These are phyloP conservation scores for Champsocephalus gunnari DNA, from an alignment of 2,797 vertebrate species.

Conservation along the genomic window DNA sequence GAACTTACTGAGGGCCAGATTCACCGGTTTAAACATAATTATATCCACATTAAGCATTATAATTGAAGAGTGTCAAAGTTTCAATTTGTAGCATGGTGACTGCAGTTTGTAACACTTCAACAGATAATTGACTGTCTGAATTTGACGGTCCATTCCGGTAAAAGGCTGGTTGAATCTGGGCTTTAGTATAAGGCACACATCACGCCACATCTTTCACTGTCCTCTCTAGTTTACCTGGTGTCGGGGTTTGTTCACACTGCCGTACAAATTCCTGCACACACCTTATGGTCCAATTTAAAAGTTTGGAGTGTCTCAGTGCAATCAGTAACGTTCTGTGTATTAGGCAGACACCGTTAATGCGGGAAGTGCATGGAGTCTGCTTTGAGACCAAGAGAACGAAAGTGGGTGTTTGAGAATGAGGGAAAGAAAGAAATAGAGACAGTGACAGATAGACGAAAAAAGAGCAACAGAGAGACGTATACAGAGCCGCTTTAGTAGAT, in stretches of 20 bases:
- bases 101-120: slow-evolving; percentile 30
- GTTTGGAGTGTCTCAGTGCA: slow-evolving; percentile 45
- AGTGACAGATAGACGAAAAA: slow-evolving; percentile 31
- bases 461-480: slow-evolving; percentile 31
- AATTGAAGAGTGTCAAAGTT: slow-evolving; percentile 8
- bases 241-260: slow-evolving; percentile 62
- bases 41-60: slow-evolving; percentile 3
- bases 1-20: slow-evolving; percentile 80
- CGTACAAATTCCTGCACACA: slow-evolving; percentile 57
- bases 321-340: slow-evolving; percentile 50
- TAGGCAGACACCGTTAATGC: slow-evolving; percentile 39
- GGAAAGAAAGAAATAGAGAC: slow-evolving; percentile 23
- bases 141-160: slow-evolving; percentile 35
- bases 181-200: slow-evolving; percentile 77
- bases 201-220: slow-evolving; percentile 75
- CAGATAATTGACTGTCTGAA: slow-evolving; percentile 45
- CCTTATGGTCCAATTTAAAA: slow-evolving; percentile 53
- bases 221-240: slow-evolving; percentile 59
- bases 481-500: slow-evolving; percentile 46
- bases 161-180: slow-evolving; percentile 76
- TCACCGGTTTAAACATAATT: slow-evolving; percentile 51
- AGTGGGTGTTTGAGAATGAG: slow-evolving; percentile 35
- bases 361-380: slow-evolving; percentile 51
- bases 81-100: slow-evolving; percentile 24
- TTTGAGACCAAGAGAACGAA: slow-evolving; percentile 45